Conservation (phyloP, 2,797 vertebrate genomes). For the Lophius americanus region DNA sequence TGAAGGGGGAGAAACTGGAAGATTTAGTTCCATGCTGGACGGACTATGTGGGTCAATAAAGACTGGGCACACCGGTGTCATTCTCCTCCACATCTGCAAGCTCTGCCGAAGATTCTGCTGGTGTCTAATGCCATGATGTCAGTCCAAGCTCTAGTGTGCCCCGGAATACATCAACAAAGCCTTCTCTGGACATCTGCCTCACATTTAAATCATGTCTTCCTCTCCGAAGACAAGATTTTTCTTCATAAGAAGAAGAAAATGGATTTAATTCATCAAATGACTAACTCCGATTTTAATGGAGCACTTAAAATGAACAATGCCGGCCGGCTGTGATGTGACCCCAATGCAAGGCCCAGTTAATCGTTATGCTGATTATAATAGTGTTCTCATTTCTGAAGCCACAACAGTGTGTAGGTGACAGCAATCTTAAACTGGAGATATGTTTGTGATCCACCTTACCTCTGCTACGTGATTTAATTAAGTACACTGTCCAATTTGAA, state of each 20-base stretch:
- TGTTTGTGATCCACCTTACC: not conserved
- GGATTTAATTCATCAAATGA: not conserved
- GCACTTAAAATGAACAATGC: conserved; percentile 3
- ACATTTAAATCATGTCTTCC: too few species aligned
- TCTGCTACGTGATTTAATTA: conserved; percentile 25
- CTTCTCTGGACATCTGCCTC: not conserved
- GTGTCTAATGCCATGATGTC: conserved; percentile 52
- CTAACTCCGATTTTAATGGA: conserved; percentile 6
- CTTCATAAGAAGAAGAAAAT: not conserved
- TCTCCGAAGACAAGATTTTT: too few species aligned
- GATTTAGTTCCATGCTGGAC: conserved; percentile 42
- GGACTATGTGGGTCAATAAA: conserved; percentile 60
- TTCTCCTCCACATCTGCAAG: conserved; percentile 70
- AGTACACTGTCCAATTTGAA: not conserved
- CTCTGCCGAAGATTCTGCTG: conserved; percentile 69
- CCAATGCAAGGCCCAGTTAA: conserved; percentile 10
- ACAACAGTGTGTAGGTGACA: conserved; percentile 39
- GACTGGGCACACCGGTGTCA: conserved; percentile 49
- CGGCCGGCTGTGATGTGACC: conserved; percentile 1
- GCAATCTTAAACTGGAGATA: conserved; percentile 24
- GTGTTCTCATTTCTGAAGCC: conserved; percentile 15
- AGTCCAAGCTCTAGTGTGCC: conserved; percentile 69
- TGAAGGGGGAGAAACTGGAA: conserved; percentile 33
- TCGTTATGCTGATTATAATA: conserved; percentile 34
- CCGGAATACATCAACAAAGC: not conserved